Base-by-base conservation (phyloP, 2,113 vertebrate species). In the Laticauda laticaudata region DNA sequence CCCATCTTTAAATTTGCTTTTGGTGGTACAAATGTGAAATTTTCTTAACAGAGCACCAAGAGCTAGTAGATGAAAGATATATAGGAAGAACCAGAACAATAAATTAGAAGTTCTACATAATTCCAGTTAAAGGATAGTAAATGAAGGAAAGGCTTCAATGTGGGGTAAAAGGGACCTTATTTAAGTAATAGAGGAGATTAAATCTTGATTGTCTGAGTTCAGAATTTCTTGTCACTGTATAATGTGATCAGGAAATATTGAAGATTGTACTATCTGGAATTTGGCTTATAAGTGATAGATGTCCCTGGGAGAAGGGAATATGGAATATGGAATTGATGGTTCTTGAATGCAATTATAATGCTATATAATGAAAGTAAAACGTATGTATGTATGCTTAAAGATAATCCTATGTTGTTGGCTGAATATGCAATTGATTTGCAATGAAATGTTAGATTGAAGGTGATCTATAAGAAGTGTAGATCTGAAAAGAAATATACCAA, bases 1-100 rank as follows among this genome's bases (percentile, higher is more conserved):
- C 88, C 91, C 94, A 56, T 92, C 94, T 93, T 95, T 93, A 91
- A 95, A 95, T 95, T 92, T 91, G 94, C 91, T 93, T 86, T 90
- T 88, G 93, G 85, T 24, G 95, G 59, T 88, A 88, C 2, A 45
- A 12, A 53, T 69, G 23, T 90, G 92, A 96, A 95, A 93, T 89
- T 48, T n/a, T 93, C 51, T 95, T 10, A 94, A 92, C 10, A 88
- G 29, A 81, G 34, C 18, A 43, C 6, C 34, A 75, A 57, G 91
- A 94, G 55, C 0, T 0, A 26, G 81, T 86, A 45, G 0, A 57
- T 92, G 34, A 92, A 87, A 91, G 91, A 29, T 6, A 90, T 20
- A 88, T 87, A 92, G 91, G 94, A 18, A 5, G 18, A 20, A 91
- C 64, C 81, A 56, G 88, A 93, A 18, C 5, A 14, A 92, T 89